Evolutionary conservation across 2,888 invertebrate species (phyloP).

Genomic region (Volucella inflata): DNA sequence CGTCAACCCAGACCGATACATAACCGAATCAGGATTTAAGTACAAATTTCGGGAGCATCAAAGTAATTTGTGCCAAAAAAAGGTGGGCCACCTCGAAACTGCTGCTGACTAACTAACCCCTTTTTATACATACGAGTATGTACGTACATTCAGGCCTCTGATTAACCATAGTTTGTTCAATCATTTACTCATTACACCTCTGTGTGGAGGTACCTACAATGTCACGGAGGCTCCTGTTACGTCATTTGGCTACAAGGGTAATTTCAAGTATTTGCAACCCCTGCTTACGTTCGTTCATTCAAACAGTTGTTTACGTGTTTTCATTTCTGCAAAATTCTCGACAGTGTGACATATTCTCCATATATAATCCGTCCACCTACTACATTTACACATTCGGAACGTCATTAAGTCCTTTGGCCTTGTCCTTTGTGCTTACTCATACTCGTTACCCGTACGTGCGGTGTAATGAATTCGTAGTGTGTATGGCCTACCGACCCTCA

Average conservation of each 20-base stretch:
- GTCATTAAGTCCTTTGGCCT: constrained; percentile 65
- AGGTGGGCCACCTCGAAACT: no score
- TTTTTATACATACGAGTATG: no score
- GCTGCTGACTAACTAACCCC: no score
- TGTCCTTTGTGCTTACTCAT: constrained; percentile 34
- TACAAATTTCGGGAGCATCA: neutral
- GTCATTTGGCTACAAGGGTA: constrained; percentile 46
- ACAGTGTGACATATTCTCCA: constrained; percentile 39
- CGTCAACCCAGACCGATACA: neutral
- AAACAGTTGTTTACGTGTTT: neutral
- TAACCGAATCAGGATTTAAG: neutral
- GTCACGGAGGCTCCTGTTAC: constrained; percentile 58
- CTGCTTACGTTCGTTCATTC: constrained; percentile 1
- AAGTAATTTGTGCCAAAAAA: neutral
- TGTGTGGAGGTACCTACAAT: constrained; percentile 50
- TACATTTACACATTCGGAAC: constrained; percentile 25
- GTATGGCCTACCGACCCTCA: constrained; percentile 25
- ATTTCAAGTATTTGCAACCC: constrained; percentile 52
- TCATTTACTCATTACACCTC: constrained; percentile 67
- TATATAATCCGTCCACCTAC: neutral
- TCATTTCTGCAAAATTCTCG: constrained; percentile 16
- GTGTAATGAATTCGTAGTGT: constrained; percentile 14
- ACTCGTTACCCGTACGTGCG: constrained; percentile 4
- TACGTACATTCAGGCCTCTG: neutral
- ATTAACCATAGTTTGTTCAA: constrained; percentile 26